Evolutionary conservation across 2,113 vertebrate genomes (phyloP).

Genomic region (Lepisosteus oculatus): DNA sequence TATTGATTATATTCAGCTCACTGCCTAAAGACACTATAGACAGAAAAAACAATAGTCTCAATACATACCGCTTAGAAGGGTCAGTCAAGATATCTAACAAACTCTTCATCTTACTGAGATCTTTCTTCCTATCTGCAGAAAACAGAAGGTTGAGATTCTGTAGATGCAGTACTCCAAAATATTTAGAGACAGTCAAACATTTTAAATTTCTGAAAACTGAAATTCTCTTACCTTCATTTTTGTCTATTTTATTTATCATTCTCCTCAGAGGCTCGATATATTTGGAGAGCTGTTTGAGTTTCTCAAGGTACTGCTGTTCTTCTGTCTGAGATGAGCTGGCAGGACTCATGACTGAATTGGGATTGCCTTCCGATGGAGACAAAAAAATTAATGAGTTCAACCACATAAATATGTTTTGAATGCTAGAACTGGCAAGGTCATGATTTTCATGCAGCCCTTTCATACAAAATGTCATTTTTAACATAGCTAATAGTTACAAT

Average conservation of each 20-base stretch:
- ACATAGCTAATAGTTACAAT: no score
- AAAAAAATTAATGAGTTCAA: not conserved
- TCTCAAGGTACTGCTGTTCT: constrained; percentile 97
- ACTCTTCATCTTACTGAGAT: constrained; percentile 98
- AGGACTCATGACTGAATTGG: constrained; percentile 89
- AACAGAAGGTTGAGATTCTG: no score
- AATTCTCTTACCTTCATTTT: constrained; percentile 86
- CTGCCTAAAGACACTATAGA: no score
- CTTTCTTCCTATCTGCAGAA: constrained; percentile 88
- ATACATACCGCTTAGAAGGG: constrained; percentile 83
- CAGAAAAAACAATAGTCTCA: no score
- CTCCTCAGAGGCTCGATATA: constrained; percentile 92
- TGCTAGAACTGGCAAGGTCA: no score
- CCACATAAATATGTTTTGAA: no score
- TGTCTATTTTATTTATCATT: constrained; percentile 99
- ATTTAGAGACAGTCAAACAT: no score
- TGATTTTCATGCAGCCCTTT: no score
- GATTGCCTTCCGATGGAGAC: constrained; percentile 72
- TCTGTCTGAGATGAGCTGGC: constrained; percentile 83
- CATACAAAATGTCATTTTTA: no score
- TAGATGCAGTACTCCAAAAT: no score
- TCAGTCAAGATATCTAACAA: constrained; percentile 94
- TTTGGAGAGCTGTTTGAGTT: constrained; percentile 93
- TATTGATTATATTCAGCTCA: no score
- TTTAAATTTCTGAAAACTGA: not conserved